These are phyloP conservation scores for Bucorvus abyssinicus DNA, from an alignment of 2,797 vertebrate species.

Conservation along the genomic window DNA sequence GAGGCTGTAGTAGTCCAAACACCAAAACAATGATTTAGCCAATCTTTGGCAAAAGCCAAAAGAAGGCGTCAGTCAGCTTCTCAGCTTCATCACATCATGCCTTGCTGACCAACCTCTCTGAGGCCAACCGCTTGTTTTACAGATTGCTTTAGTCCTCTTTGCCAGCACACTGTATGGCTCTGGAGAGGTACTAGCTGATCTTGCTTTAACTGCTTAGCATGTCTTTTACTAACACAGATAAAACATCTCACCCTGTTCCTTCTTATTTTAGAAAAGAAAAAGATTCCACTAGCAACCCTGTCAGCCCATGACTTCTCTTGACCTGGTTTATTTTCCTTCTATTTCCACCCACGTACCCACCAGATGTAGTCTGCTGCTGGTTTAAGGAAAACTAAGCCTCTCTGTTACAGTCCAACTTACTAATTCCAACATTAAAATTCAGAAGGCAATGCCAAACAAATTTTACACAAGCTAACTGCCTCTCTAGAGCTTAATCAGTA, in stretches of 20 bases:
- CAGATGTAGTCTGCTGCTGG: background rate
- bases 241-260: background rate
- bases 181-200: background rate
- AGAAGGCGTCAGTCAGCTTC: background rate
- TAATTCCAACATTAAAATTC: background rate
- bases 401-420: background rate
- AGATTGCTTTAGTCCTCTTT: background rate
- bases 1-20: background rate
- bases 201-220: background rate
- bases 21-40: background rate
- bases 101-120: background rate
- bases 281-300: background rate
- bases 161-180: background rate
- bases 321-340: background rate
- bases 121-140: background rate
- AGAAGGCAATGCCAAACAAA: background rate
- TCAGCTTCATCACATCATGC: background rate
- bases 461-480: background rate
- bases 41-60: background rate
- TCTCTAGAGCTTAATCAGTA: background rate
- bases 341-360: rapidly evolving
- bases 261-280: background rate
- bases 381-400: background rate
- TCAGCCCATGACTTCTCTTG: background rate
- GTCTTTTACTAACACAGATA: background rate